A percentile compares a stretch with the other conserved stretches of the same genome.
These are phyloP conservation scores for Eupithecia vulgata DNA, from an alignment of 2,888 invertebrate genomes.

Conservation along the genomic window DNA sequence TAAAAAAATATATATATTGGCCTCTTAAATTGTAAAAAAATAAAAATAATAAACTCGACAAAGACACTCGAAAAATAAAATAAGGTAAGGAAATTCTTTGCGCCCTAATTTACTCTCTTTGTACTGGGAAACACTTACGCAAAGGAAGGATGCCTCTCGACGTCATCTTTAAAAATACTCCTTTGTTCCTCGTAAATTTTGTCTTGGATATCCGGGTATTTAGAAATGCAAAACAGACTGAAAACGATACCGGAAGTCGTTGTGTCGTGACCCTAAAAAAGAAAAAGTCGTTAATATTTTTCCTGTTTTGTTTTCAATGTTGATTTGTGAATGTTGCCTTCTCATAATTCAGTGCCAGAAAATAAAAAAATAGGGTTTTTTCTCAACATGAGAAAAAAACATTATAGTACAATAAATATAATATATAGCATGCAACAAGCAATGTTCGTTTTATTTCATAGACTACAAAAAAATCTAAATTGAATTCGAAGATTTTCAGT, in stretches of 20 bases:
- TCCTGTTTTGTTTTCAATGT: background rate
- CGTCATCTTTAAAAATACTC: constrained; percentile 68
- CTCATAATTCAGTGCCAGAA: background rate
- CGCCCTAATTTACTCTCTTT: background rate
- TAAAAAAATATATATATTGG: too few species aligned
- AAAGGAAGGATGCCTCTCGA: constrained; percentile 65
- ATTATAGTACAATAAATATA: too few species aligned
- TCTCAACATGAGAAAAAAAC: too few species aligned
- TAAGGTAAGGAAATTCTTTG: background rate
- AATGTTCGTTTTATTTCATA: too few species aligned
- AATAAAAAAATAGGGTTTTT: background rate
- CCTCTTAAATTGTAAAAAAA: too few species aligned
- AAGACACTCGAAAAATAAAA: background rate
- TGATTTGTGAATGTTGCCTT: background rate
- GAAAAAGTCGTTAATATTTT: background rate
- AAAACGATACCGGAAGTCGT: constrained; percentile 84
- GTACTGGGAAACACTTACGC: constrained; percentile 53
- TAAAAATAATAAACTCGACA: too few species aligned
- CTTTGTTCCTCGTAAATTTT: constrained; percentile 79
- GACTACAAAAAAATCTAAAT: too few species aligned
- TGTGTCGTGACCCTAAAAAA: constrained; percentile 82
- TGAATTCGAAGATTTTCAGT: too few species aligned
- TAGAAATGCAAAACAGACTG: constrained; percentile 77
- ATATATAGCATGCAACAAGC: too few species aligned
- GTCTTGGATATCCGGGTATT: constrained; percentile 78